phyloP scores from a whole-genome alignment of 2,797 vertebrate species.

The Pteronotus mesoamericanus region DNA sequence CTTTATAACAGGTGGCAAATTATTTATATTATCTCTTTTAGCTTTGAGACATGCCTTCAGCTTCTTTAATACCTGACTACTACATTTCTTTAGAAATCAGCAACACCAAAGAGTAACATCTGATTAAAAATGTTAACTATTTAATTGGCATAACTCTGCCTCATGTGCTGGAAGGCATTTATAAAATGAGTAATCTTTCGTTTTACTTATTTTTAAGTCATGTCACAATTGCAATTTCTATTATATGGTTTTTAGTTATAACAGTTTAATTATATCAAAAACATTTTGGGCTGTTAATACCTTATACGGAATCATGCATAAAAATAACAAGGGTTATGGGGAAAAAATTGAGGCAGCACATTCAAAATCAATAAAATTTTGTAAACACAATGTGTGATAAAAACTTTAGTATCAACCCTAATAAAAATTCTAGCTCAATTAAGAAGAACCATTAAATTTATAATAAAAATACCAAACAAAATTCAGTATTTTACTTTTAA shows the following conservation, averaged over 20 bases:
- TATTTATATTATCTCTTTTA: not conserved
- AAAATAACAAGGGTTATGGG: not conserved
- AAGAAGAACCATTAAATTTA: constrained; percentile 5
- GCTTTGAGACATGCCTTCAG: not conserved
- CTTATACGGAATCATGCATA: not conserved
- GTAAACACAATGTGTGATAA: not conserved
- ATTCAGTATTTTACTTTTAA: constrained; percentile 12
- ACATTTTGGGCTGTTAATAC: not conserved
- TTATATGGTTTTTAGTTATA: not conserved
- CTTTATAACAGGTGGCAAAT: constrained; percentile 12
- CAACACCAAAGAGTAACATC: constrained; percentile 15
- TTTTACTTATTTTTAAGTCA: constrained; percentile 15
- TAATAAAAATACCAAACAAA: constrained; percentile 21
- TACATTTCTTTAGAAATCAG: constrained; percentile 21
- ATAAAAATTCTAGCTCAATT: constrained; percentile 23
- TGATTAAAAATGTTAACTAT: not conserved
- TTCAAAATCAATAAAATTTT: not conserved
- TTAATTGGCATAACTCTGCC: not conserved
- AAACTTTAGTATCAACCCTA: not conserved
- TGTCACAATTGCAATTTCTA: constrained; percentile 4
- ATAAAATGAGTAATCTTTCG: constrained; percentile 45
- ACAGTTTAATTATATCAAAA: constrained; percentile 12
- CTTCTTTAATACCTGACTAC: not conserved
- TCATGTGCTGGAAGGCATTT: not conserved
- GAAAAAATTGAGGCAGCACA: not conserved